Evolutionary conservation across 2,797 vertebrate genomes (phyloP).

Genomic region (Astyanax mexicanus): DNA sequence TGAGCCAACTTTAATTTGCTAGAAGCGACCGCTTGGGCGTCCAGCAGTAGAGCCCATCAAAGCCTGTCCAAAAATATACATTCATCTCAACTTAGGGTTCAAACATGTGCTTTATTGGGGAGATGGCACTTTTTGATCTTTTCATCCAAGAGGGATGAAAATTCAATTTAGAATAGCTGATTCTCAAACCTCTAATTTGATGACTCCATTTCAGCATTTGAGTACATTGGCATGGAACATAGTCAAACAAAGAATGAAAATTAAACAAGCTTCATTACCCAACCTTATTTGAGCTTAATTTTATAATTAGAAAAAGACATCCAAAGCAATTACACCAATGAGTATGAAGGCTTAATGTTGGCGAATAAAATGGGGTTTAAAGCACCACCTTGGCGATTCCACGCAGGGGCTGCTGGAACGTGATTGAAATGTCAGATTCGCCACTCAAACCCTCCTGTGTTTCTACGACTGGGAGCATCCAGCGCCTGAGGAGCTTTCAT

Average conservation of each 20-base stretch:
- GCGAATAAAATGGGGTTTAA: slow-evolving; percentile 66
- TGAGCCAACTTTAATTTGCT: slow-evolving; percentile 14
- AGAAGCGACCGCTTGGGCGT: slow-evolving; percentile 62
- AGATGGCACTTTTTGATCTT: slow-evolving; percentile 49
- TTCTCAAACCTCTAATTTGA: slow-evolving; percentile 58
- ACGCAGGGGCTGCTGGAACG: slow-evolving; percentile 47
- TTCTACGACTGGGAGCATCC: slow-evolving; percentile 45
- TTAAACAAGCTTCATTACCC: slow-evolving; percentile 73
- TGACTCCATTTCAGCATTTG: slow-evolving; percentile 55
- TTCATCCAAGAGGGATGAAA: slow-evolving; percentile 54
- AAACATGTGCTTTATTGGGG: slow-evolving; percentile 37
- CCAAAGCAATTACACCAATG: slow-evolving; percentile 68
- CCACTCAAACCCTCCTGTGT: slow-evolving; percentile 35
- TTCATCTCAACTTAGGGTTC: slow-evolving; percentile 42
- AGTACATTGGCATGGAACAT: slow-evolving; percentile 57
- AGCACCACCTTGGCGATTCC: slow-evolving; percentile 56
- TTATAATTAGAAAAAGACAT: slow-evolving; percentile 78
- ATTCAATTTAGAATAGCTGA: slow-evolving; percentile 57
- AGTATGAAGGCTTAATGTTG: slow-evolving; percentile 63
- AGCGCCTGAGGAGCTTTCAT: slow-evolving; percentile 42
- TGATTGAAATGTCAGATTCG: slow-evolving; percentile 51
- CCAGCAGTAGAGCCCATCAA: slow-evolving; percentile 31
- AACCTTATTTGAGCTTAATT: slow-evolving; percentile 74
- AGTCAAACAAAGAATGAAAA: slow-evolving; percentile 56
- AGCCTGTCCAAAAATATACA: slow-evolving; percentile 29